Evolutionary conservation across 2,113 vertebrate species (phyloP).

Genomic region (Danionella cerebrum): DNA sequence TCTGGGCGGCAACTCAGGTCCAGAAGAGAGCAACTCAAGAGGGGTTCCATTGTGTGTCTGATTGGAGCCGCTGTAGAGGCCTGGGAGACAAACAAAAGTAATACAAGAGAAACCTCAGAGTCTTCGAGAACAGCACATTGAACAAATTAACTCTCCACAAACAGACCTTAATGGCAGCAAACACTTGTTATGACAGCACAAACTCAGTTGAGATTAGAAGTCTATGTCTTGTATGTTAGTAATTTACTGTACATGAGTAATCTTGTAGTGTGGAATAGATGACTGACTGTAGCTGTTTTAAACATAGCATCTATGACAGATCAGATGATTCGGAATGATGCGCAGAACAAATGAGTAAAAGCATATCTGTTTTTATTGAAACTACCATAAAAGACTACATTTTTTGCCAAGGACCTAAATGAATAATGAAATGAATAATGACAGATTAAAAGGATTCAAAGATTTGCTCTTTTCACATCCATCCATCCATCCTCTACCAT

Average conservation of each 20-base stretch:
- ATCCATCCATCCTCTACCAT: no score
- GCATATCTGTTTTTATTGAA: not conserved
- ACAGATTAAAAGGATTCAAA: no score
- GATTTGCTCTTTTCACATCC: no score
- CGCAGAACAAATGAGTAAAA: not conserved
- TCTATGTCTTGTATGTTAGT: conserved; percentile 52
- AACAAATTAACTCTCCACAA: conserved; percentile 34
- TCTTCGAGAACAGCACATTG: conserved; percentile 42
- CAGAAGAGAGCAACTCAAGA: conserved; percentile 66
- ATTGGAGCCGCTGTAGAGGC: conserved; percentile 76
- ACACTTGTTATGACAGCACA: conserved; percentile 63
- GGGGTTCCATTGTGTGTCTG: conserved; percentile 67
- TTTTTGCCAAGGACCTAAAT: not conserved
- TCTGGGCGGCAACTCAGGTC: conserved; percentile 66
- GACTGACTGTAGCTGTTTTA: conserved; percentile 27
- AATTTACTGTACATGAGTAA: conserved; percentile 55
- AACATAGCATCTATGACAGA: not conserved
- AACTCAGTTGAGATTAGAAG: conserved; percentile 51
- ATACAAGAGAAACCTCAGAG: conserved; percentile 53
- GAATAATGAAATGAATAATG: no score
- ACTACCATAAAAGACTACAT: not conserved
- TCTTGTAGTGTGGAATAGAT: conserved; percentile 36
- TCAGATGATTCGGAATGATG: not conserved
- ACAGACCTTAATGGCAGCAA: conserved; percentile 50
- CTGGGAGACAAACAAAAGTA: conserved; percentile 74